Base-by-base conservation (phyloP, 2,113 vertebrate genomes). In the Laticauda laticaudata region DNA sequence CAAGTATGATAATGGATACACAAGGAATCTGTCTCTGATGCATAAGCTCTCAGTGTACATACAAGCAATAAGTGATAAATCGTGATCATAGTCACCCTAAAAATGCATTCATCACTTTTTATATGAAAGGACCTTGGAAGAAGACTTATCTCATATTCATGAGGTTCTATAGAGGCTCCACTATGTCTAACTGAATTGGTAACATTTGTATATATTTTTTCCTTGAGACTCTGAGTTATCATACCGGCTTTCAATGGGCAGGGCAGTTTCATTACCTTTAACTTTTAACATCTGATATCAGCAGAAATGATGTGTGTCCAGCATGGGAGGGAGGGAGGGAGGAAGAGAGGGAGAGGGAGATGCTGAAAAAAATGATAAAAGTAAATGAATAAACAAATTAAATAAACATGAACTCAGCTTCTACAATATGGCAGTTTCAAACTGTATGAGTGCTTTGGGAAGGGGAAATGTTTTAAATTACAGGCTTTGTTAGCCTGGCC, bases 371-470 rank as follows among this genome's bases (percentile, higher is more conserved):
- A 75, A 89, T 81, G 26, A 51, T 45, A 75, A 45, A 87, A 89
- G 43, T 92, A 89, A 92, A 89, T 48, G 39, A 89, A 81, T 64
- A 92, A 92, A 92, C 87, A 89, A 56, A 57, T 92, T 88, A 88
- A 75, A 43, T 29, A 92, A 24, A 55, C 48, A 56, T 81, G 69
- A 87, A 61, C 23, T 89, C 87, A 89, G 61, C 91, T 89, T 81
- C 53, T 24, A 24, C 61, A 81, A 57, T 75, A 75, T 89, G 61
- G 91, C 51, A 88, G 59, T 15, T 75, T 51, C 34, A 56, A 75
- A 81, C 21, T 54, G 64, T 12, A 29, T 15, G 10, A 69, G 29
- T 69, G 12, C 61, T n/a, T 69, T 2, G 4, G 61, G 29, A 69
- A 69, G 69, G 15, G 15, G 14, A 18, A 34, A 75, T 15, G 0